A percentile compares a stretch with the other conserved stretches of the same genome.
Evolutionary conservation across 2,888 invertebrate species (phyloP).

Genomic region (Ectropis crepuscularia): DNA sequence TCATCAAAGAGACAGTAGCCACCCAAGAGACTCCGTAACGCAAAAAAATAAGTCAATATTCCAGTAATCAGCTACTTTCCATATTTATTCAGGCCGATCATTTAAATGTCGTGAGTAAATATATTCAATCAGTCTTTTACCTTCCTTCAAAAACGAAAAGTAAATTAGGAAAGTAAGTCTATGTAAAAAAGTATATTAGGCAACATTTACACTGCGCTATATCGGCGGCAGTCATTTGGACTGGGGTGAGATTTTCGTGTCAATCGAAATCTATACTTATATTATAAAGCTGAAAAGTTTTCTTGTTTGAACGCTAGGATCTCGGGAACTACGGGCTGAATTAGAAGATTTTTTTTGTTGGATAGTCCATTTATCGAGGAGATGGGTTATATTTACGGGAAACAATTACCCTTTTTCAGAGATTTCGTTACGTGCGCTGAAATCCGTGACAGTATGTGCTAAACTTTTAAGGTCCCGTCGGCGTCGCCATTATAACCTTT

Average conservation of each 20-base stretch:
- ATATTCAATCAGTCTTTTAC: conserved; percentile 30
- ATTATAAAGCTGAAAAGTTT: no score
- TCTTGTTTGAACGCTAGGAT: no score
- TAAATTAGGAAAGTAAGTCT: conserved; percentile 17
- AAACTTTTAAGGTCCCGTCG: no score
- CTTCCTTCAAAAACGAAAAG: conserved; percentile 19
- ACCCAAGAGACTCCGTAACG: neutral
- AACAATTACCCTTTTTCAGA: no score
- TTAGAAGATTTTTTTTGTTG: no score
- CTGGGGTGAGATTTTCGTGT: conserved; percentile 18
- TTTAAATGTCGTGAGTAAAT: conserved; percentile 28
- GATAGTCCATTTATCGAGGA: no score
- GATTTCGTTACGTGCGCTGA: no score
- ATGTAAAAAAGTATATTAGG: conserved; percentile 40
- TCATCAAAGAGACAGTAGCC: neutral
- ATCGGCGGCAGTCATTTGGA: conserved; percentile 40
- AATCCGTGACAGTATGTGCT: no score
- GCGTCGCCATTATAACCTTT: no score
- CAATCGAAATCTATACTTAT: neutral
- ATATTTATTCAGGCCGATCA: conserved; percentile 27
- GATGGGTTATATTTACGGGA: no score
- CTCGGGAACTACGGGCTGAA: no score
- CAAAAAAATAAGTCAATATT: conserved; percentile 10
- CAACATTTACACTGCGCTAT: conserved; percentile 47
- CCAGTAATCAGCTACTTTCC: conserved; percentile 10